Percentiles rank a stretch among this genome's conserved stretches.
Conservation (phyloP, 2,797 vertebrate genomes). For the Trachops cirrhosus region DNA sequence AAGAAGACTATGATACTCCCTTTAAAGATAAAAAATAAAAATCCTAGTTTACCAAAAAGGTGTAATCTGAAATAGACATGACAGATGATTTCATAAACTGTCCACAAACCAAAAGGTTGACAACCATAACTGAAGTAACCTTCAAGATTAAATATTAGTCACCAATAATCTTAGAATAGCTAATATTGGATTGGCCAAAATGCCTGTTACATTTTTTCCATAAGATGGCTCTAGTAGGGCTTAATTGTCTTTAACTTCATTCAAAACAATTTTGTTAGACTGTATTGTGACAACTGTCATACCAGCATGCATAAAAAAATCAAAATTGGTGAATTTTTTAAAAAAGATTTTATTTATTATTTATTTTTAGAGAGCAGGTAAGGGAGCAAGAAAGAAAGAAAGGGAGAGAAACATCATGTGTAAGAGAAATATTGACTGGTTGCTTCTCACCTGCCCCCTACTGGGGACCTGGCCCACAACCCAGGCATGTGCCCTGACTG, state of each 20-base stretch:
- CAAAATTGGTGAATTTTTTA: no score
- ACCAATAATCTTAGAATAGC: not conserved
- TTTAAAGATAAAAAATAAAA: not conserved
- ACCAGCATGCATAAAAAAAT: no score
- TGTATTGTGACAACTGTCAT: not conserved
- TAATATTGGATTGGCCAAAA: not conserved
- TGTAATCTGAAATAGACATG: not conserved
- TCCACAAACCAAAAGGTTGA: not conserved
- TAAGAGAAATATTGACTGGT: no score
- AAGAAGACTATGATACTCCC: not conserved
- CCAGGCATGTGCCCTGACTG: no score
- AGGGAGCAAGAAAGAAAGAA: no score
- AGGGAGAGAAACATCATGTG: no score
- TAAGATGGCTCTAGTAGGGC: not conserved
- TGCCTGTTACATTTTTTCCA: not conserved
- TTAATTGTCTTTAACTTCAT: not conserved
- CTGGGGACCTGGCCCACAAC: no score
- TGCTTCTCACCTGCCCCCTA: no score
- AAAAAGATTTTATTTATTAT: no score
- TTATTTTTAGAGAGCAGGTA: no score
- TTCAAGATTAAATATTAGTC: not conserved
- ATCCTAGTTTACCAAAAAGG: not conserved
- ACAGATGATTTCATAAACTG: not conserved
- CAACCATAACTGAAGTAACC: not conserved
- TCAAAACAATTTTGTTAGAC: not conserved